phyloP scores from a whole-genome alignment of 2,797 vertebrate species.

The Eutrigla gurnardus region DNA sequence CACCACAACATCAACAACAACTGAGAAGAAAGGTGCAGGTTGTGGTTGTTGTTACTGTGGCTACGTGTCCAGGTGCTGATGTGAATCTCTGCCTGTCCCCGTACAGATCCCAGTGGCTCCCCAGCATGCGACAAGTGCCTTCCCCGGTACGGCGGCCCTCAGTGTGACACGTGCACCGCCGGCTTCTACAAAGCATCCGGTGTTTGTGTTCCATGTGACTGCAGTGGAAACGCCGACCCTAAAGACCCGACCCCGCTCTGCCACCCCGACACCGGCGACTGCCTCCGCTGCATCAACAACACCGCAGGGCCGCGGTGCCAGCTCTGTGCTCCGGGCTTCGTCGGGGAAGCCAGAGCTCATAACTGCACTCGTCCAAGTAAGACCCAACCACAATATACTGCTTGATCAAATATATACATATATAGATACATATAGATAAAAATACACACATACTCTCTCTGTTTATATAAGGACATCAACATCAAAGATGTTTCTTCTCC shows the following conservation, averaged over 20 bases:
- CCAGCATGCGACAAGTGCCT: conserved; percentile 87
- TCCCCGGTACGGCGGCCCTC: conserved; percentile 80
- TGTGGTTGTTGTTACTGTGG: background rate
- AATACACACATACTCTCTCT: too few species aligned
- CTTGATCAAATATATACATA: background rate
- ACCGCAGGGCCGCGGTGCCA: conserved; percentile 88
- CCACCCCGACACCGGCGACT: conserved; percentile 87
- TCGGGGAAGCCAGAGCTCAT: conserved; percentile 77
- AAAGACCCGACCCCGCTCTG: conserved; percentile 82
- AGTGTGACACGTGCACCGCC: conserved; percentile 85
- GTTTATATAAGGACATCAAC: too few species aligned
- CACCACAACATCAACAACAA: background rate
- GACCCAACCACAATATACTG: background rate
- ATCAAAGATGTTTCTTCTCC: too few species aligned
- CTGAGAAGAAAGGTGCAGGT: background rate
- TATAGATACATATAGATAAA: too few species aligned
- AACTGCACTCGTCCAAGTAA: conserved; percentile 90
- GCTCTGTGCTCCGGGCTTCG: conserved; percentile 86
- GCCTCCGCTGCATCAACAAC: conserved; percentile 88
- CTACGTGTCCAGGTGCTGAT: background rate
- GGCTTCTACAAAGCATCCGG: conserved; percentile 89
- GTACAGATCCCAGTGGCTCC: conserved; percentile 79
- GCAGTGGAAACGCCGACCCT: conserved; percentile 89
- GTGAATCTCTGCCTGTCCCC: background rate
- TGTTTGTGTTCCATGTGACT: conserved; percentile 87